A percentile compares a stretch with the other conserved stretches of the same genome.
Evolutionary conservation across 1,140 invertebrate species (phyloP).

Genomic region (Mya arenaria): DNA sequence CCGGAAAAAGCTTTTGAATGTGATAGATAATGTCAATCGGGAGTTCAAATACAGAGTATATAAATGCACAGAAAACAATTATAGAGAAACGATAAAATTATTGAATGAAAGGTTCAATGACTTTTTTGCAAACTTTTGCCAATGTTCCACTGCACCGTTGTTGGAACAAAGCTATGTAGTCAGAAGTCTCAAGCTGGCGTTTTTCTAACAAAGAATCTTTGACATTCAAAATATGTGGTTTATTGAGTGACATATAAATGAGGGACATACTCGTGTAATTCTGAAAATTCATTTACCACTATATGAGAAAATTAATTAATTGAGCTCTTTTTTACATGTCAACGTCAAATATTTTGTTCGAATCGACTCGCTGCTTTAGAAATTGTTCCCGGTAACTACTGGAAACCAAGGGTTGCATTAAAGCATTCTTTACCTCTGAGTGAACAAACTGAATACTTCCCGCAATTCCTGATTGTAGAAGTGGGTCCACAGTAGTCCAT

Average conservation of each 20-base stretch:
- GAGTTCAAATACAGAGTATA: too few species aligned
- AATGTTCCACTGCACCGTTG: too few species aligned
- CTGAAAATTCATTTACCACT: conserved; percentile 25
- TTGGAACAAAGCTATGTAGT: too few species aligned
- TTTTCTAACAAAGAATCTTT: too few species aligned
- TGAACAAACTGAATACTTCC: conserved; percentile 45
- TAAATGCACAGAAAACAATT: too few species aligned
- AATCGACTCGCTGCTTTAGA: conserved; percentile 12
- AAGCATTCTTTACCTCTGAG: conserved; percentile 46
- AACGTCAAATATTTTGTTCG: conserved; percentile 46
- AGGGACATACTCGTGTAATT: conserved; percentile 19
- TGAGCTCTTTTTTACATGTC: conserved; percentile 47
- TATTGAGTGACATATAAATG: conserved; percentile 21
- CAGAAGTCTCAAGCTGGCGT: too few species aligned
- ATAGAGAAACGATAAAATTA: too few species aligned
- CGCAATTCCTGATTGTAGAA: conserved; percentile 1
- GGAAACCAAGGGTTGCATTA: conserved; percentile 28
- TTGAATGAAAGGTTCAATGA: too few species aligned
- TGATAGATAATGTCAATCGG: too few species aligned
- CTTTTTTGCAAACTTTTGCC: too few species aligned
- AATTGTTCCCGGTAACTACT: conserved; percentile 47
- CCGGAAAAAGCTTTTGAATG: conserved; percentile 32
- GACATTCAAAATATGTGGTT: conserved; percentile 47
- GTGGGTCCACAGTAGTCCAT: background rate
- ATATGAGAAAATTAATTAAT: conserved; percentile 57